Conservation (phyloP, 2,797 vertebrate species). For the Holocentrus rufus region DNA sequence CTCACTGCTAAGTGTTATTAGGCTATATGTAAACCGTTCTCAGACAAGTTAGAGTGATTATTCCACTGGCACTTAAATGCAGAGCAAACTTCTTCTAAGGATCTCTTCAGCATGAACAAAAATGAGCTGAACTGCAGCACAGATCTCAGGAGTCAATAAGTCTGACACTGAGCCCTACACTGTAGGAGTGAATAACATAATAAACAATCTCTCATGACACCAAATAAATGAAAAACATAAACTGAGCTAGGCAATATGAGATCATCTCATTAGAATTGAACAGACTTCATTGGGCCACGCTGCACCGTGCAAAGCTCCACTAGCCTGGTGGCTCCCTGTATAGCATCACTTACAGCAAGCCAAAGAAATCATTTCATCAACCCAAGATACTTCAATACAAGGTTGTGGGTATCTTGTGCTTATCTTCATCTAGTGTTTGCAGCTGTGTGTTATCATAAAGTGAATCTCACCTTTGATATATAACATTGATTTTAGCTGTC, state of each 20-base stretch:
- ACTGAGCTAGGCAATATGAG: not conserved
- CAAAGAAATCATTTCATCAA: slow-evolving; percentile 12
- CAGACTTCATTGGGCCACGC: not conserved
- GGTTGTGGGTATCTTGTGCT: not conserved
- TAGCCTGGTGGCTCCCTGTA: not conserved
- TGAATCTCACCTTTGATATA: not conserved
- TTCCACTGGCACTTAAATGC: not conserved
- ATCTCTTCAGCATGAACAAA: slow-evolving; percentile 2
- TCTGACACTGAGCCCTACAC: not conserved
- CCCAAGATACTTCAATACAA: slow-evolving; percentile 4
- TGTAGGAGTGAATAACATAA: not conserved
- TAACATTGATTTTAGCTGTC: slow-evolving; percentile 11
- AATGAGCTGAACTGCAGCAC: slow-evolving; percentile 3
- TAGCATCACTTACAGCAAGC: not conserved
- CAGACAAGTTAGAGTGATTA: not conserved
- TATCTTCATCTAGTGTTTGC: slow-evolving; percentile 14
- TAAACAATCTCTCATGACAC: not conserved
- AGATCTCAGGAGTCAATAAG: not conserved
- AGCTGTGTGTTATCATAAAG: not conserved
- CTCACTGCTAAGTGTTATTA: not conserved
- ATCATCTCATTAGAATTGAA: slow-evolving; percentile 1
- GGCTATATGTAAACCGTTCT: slow-evolving; percentile 4
- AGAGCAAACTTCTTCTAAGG: not conserved
- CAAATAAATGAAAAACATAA: not conserved
- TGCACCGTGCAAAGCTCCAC: not conserved